These are phyloP conservation scores for Pyrrhura leucotis DNA, from an alignment of 2,797 vertebrate species.

Conservation along the genomic window DNA sequence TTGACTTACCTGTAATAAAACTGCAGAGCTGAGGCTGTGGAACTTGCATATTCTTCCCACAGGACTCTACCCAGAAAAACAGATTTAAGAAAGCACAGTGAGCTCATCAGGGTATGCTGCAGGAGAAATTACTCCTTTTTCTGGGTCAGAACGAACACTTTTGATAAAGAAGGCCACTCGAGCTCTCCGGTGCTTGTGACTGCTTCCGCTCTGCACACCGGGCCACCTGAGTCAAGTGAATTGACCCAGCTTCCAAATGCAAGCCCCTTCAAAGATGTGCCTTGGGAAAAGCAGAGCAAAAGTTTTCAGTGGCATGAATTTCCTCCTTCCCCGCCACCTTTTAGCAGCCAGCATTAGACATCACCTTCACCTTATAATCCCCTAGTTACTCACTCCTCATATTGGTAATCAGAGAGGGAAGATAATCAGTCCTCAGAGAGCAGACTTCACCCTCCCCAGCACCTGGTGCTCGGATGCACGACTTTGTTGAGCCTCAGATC, in stretches of 20 bases:
- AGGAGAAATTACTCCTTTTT: not conserved
- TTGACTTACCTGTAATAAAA: constrained; percentile 8
- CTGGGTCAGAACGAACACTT: not conserved
- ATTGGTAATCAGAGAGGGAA: not conserved
- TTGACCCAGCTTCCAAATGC: not conserved
- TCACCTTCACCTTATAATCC: not conserved
- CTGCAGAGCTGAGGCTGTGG: not conserved
- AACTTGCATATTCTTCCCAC: not conserved
- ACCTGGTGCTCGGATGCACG: accelerated
- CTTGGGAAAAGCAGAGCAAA: not conserved
- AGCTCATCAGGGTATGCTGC: not conserved
- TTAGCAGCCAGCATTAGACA: not conserved
- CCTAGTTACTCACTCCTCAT: not conserved
- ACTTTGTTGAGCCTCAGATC: not conserved
- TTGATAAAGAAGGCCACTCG: not conserved
- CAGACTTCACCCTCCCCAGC: not conserved
- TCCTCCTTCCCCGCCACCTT: not conserved
- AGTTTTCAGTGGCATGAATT: not conserved
- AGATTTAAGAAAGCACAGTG: not conserved
- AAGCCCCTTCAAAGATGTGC: not conserved
- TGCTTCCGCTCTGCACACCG: not conserved
- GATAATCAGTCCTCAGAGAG: not conserved
- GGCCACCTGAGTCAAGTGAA: not conserved
- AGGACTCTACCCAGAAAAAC: constrained; percentile 38
- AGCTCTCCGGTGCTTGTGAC: not conserved